A percentile compares a stretch with the other conserved stretches of the same genome.
These are phyloP conservation scores for Alethe diademata DNA, from an alignment of 2,113 vertebrate genomes.

Conservation along the genomic window DNA sequence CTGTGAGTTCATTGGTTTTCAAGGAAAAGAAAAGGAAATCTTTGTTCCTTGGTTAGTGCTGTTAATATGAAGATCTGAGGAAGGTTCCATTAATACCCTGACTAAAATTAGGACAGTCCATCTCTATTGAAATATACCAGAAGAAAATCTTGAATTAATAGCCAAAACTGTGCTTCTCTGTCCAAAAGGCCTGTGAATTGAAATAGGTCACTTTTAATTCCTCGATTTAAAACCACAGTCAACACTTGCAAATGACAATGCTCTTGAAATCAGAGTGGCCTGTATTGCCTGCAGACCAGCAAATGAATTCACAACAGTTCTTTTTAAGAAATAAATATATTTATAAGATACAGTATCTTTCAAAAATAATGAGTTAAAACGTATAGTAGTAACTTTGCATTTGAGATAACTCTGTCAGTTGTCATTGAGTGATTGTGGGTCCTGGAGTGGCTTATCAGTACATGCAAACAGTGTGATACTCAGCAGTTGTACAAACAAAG, in stretches of 20 bases:
- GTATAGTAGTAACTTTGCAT: neutral
- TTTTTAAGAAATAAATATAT: neutral
- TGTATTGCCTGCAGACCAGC: neutral
- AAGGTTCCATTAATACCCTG: neutral
- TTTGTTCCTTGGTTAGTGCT: neutral
- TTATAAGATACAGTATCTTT: neutral
- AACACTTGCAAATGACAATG: neutral
- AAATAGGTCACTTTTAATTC: neutral
- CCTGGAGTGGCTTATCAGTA: neutral
- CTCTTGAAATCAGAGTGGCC: neutral
- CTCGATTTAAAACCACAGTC: neutral
- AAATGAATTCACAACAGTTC: neutral
- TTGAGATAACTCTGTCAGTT: neutral
- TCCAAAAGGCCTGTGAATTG: neutral
- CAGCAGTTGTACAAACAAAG: conserved; percentile 2
- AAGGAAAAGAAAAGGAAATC: neutral
- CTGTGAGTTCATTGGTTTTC: neutral
- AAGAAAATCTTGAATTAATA: neutral
- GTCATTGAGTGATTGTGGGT: neutral
- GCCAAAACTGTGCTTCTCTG: neutral
- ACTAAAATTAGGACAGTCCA: neutral
- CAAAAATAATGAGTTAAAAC: neutral
- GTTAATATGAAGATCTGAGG: neutral
- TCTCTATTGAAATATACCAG: neutral
- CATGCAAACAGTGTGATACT: neutral